Evolutionary conservation across 1,140 invertebrate genomes (phyloP), one percentile per base, ranked within the genome.

Genomic region (Lutraria rhynchaena): DNA sequence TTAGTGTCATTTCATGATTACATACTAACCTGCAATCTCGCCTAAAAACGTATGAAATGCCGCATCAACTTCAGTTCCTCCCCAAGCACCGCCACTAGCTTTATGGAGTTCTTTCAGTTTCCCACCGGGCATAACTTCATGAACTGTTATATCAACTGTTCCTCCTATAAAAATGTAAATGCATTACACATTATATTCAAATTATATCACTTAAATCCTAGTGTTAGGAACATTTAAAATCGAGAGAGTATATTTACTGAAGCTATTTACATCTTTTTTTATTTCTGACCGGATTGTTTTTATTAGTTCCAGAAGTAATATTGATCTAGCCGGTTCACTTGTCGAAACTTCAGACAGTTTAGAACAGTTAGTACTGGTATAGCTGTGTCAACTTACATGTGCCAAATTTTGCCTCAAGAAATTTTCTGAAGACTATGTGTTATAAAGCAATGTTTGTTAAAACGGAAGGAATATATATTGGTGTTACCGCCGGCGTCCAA

Each of bases 401-500:
- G 24, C 9, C 15, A n/a, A 24, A n/a, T n/a, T 57, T n/a, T 24
- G 22, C 22, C 9, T 11, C 15, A n/a, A 15, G 9, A 57, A n/a
- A 11, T 15, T 13, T 57, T 13, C 22, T 7, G 9, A 57, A 7
- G 22, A n/a, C 15, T 57, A 11, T 24, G 7, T 15, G 22, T 15
- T 11, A 24, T 57, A 11, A 7, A 57, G 9, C 7, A 7, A 57
- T 15, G 27, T 22, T 13, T 9, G 15, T 58, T n/a, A 13, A 1
- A 15, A 58, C 15, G 1, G n/a, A 9, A 31, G 1, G 15, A 9
- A 9, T 5, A n/a, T n/a, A n/a, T 61, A 17, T 61, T 1, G 0
- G 17, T 22, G 17, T 69, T 51, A 69, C 65, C 65, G 17, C 65
- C 65, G 22, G 65, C 65, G 41, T 69, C 65, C 27, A 69, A n/a